Evolutionary conservation across 2,888 invertebrate genomes (phyloP), one percentile per base, ranked within the genome.

Genomic region (Colostygia pectinataria): DNA sequence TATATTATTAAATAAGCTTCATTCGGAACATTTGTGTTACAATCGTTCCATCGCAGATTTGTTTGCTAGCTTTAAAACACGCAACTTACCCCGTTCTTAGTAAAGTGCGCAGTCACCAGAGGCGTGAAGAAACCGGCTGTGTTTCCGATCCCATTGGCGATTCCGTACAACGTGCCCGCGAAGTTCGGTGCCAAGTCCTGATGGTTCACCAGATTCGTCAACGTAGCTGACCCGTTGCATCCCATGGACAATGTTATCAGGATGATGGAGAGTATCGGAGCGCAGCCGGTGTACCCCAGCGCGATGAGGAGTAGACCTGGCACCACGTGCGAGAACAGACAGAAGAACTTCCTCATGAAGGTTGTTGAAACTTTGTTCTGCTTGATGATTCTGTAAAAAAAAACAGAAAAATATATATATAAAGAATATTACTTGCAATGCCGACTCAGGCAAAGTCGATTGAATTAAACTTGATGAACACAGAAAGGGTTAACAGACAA

Each of bases 151-250:
- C 94, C 94, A 63, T 95, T 95, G 29, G 95, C 94, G 1, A 95
- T 93, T 0, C 95, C 95, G 54, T 95, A 95, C 20, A 95, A 67
- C 0, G 94, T 93, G 1, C 94, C 95, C 0, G 95, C 95, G 68
- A 91, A 95, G 76, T 95, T 95, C 0, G 95, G 95, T 0, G 95
- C 94, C 53, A 95, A 78, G 76, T 95, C 95, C 71, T 95, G 95
- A 27, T 94, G 90, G 61, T 93, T 93, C 55, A 92, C 92, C 56
- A 93, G 74, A 68, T 93, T 93, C 1, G 93, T 91, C 8, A 92
- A 77, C 0, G 93, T 92, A 0, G 93, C 92, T 1, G 93, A 92
- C 0, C 93, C 93, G 57, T 93, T 93, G 9, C 93, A 92, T 0
- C 94, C 94, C 75, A 94, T 84, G 0, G 94, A 94, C 58, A 94